A percentile compares a stretch with the other conserved stretches of the same genome.
These are phyloP conservation scores for Hydropsyche betteni DNA, from an alignment of 2,888 invertebrate genomes.

Conservation along the genomic window DNA sequence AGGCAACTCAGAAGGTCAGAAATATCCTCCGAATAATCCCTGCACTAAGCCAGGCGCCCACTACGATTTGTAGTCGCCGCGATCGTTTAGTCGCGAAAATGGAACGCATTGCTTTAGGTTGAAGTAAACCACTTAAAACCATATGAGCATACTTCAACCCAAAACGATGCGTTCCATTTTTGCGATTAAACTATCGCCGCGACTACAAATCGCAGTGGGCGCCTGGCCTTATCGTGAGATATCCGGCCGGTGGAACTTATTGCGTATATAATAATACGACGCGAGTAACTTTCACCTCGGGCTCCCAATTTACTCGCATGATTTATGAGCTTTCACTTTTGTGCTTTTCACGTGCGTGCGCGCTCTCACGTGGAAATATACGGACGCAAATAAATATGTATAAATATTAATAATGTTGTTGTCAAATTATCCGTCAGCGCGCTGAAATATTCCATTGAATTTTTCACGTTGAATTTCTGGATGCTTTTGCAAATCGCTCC, in stretches of 20 bases:
- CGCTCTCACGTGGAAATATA: not conserved
- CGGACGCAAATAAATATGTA: constrained; percentile 1
- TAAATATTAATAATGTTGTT: constrained; percentile 3
- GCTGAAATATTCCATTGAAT: constrained; percentile 13
- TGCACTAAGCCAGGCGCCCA: too few relatives aligned
- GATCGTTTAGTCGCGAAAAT: too few relatives aligned
- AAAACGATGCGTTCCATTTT: too few relatives aligned
- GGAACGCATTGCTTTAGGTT: too few relatives aligned
- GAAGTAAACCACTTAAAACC: too few relatives aligned
- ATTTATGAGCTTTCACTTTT: constrained; percentile 3
- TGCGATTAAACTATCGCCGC: too few relatives aligned
- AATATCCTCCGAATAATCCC: too few relatives aligned
- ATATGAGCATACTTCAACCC: too few relatives aligned
- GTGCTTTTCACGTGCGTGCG: not conserved
- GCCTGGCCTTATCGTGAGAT: not conserved
- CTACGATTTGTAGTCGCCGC: too few relatives aligned
- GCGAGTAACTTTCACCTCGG: constrained; percentile 11
- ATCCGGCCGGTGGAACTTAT: not conserved
- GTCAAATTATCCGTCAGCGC: not conserved
- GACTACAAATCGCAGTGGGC: too few relatives aligned
- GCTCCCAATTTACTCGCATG: constrained; percentile 18
- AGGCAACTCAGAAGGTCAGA: constrained; percentile 79
- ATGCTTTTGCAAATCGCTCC: too few relatives aligned
- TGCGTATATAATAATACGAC: not conserved
- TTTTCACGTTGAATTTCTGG: not conserved